Base-by-base conservation (phyloP, 1,140 invertebrate genomes). In the Drosophila oshimai region DNA sequence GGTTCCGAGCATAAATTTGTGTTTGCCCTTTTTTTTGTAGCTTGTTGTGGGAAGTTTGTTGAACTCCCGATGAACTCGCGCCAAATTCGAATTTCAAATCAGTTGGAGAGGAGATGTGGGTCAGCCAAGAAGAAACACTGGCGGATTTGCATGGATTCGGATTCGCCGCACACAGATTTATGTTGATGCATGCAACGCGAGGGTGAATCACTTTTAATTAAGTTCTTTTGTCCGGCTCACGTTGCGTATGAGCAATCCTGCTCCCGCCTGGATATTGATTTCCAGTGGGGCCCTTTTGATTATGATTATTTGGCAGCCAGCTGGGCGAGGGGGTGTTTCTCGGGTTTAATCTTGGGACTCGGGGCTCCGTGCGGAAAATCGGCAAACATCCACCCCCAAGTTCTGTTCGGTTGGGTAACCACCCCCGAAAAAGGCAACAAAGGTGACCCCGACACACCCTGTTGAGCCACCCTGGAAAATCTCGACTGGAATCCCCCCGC, bases 361-460 rank as follows among this genome's bases (percentile, higher is more conserved):
- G 9, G 17, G 1, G 9, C 28, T 33, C 4, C 10, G 13, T 13
- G 24, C 33, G 26, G 33, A 28, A 58, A 41, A n/a, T n/a, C n/a
- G n/a, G n/a, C n/a, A n/a, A 50, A 54, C 58, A 65, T 46, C 42
- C 55, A 61, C 36, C 54, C 69, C 24, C 39, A 31, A 24, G 12
- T n/a, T n/a, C n/a, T n/a, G n/a, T n/a, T n/a, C n/a, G n/a, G n/a
- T n/a, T 45, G 53, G 39, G 5, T 17, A 64, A 61, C 54, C 54
- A 64, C 37, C 54, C 61, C 57, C 26, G 33, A 65, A 65, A 65
- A 64, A 13, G 33, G 58, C 62, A 41, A 33, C 62, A 65, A 65
- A 65, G 62, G 62, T 67, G 62, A 67, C 62, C 62, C 62, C 62
- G 62, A 67, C 62, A 65, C 61, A 67, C 62, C 62, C 58, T 67